Conservation (phyloP, 2,888 invertebrate genomes). For the Tiliacea citrago region DNA sequence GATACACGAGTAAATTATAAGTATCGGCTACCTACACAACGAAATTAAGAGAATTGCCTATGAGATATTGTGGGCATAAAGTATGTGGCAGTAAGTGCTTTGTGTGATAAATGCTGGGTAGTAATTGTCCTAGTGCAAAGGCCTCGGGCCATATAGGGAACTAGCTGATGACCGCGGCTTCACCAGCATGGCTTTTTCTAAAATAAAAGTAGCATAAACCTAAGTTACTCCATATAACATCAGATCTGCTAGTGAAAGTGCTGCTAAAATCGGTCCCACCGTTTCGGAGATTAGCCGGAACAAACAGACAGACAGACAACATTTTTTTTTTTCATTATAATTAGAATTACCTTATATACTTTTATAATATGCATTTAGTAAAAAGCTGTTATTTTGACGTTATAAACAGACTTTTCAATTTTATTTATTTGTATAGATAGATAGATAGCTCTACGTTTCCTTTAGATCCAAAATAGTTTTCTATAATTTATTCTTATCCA, state of each 20-base stretch:
- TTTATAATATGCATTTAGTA: too few species aligned
- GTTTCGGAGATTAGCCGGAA: background rate
- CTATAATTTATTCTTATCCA: background rate
- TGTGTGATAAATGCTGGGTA: constrained; percentile 3
- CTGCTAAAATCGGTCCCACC: background rate
- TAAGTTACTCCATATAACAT: background rate
- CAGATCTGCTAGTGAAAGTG: background rate
- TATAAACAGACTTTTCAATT: too few species aligned
- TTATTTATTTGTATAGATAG: too few species aligned
- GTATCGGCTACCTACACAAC: constrained; percentile 47
- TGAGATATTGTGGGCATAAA: constrained; percentile 28
- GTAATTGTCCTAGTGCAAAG: constrained; percentile 3
- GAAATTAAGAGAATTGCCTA: constrained; percentile 52
- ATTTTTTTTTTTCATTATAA: too few species aligned
- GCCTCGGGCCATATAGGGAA: background rate
- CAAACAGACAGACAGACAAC: background rate
- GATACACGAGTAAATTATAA: constrained; percentile 51
- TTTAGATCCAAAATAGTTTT: background rate
- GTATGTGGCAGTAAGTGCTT: constrained; percentile 31
- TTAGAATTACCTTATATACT: too few species aligned
- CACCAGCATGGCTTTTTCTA: too few species aligned
- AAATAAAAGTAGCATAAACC: too few species aligned
- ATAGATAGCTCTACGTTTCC: background rate
- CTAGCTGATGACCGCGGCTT: too few species aligned
- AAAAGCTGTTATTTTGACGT: too few species aligned